Evolutionary conservation across 2,888 invertebrate species (phyloP), one percentile per base, ranked within the genome.

Genomic region (Agrotis clavis): DNA sequence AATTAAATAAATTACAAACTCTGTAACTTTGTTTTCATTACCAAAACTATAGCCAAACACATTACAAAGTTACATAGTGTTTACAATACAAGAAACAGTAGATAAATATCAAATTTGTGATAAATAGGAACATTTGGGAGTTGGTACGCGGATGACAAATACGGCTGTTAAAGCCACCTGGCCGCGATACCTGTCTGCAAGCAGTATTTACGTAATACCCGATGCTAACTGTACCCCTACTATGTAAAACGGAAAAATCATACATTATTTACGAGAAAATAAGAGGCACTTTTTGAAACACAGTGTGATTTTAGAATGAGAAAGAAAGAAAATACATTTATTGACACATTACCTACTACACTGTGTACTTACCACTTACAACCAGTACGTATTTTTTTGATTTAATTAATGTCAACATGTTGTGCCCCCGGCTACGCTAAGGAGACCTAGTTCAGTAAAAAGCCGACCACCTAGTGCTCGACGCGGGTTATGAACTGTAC

Each of bases 121-220:
- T 90, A 94, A 92, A 94, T 94, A 89, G 90, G 87, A 90, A 90
- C 92, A 91, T 93, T 94, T 90, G 86, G 90, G 90, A 90, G 89
- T 89, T 84, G 83, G 87, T 85, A 88, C 90, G 88, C 90, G 91
- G 88, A 93, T 94, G 93, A 94, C 92, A 94, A 94, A 95, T 94
- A 92, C 82, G 91, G 92, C 89, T 92, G 93, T 95, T 93, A 94
- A 92, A 89, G 86, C 90, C 94, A 95, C 94, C 93, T 94, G 94
- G 90, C 88, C 79, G 83, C 89, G 86, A 89, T 91, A 90, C 91
- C 92, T 91, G 91, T 90, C 92, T 91, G 89, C 91, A 90, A 88
- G 89, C 88, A 88, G 87, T 88, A 88, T 89, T 88, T 88, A 86
- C 85, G 86, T 87, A 87, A 88, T 74, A 71, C 83, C 81, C 82